Evolutionary conservation across 2,113 vertebrate genomes (phyloP).

Genomic region (Triplophysa dalaica): DNA sequence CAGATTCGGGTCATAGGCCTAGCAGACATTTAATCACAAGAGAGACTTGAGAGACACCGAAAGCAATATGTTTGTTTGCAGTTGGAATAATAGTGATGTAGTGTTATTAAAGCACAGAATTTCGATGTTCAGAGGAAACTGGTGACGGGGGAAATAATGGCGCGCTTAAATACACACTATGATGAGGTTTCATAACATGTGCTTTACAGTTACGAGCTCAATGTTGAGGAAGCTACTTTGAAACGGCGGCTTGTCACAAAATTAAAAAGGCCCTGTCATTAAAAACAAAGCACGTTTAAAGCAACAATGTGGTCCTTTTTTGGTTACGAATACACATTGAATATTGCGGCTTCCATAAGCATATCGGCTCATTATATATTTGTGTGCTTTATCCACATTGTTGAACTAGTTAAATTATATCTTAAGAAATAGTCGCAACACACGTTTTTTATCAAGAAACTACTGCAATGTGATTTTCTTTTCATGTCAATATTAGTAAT

Average conservation of each 20-base stretch:
- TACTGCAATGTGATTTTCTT: too few species aligned
- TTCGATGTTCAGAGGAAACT: conserved; percentile 10
- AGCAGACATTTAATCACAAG: conserved; percentile 60
- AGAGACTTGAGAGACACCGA: conserved; percentile 38
- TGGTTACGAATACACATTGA: too few species aligned
- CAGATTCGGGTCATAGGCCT: conserved; percentile 58
- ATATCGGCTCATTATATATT: too few species aligned
- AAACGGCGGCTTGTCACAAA: background rate
- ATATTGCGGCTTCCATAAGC: too few species aligned
- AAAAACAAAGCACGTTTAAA: too few species aligned
- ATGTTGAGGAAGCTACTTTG: background rate
- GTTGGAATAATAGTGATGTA: conserved; percentile 51
- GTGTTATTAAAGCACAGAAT: conserved; percentile 46
- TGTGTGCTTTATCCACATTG: too few species aligned
- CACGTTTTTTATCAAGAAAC: too few species aligned
- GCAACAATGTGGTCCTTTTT: too few species aligned
- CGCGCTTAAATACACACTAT: conserved; percentile 30
- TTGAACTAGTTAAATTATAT: too few species aligned
- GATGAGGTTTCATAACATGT: conserved; percentile 6
- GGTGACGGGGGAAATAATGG: conserved; percentile 29
- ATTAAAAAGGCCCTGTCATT: too few species aligned
- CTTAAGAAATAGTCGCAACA: too few species aligned
- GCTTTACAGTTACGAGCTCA: background rate
- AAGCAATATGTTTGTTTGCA: conserved; percentile 48
- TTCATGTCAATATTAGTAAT: too few species aligned